Conservation (phyloP, 1,140 invertebrate species). For the Hermetia illucens region DNA sequence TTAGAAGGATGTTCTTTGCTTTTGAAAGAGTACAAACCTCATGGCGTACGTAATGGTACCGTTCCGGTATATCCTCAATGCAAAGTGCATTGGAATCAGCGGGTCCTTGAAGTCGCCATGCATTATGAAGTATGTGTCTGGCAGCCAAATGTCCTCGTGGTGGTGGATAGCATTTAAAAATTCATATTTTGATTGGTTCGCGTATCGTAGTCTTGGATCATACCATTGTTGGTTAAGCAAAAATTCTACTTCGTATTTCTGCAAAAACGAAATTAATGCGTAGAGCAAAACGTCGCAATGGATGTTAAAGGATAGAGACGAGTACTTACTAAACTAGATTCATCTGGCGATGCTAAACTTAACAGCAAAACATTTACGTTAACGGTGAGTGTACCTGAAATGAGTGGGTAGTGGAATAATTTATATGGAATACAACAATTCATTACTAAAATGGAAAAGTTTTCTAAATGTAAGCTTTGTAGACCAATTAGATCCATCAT, state of each 20-base stretch:
- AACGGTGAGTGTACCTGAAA: conserved; percentile 75
- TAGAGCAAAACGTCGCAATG: too few relatives aligned
- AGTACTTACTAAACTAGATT: conserved; percentile 79
- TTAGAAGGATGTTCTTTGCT: conserved; percentile 1
- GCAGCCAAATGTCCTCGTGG: conserved; percentile 78
- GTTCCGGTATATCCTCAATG: conserved; percentile 76
- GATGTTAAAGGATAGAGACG: too few relatives aligned
- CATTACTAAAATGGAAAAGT: too few relatives aligned
- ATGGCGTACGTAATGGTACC: conserved; percentile 87
- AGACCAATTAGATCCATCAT: background rate
- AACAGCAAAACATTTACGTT: conserved; percentile 85
- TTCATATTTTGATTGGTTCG: conserved; percentile 69
- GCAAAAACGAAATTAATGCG: too few relatives aligned
- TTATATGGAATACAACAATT: background rate
- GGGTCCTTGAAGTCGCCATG: conserved; percentile 88
- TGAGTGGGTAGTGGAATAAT: conserved; percentile 4
- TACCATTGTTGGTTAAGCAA: conserved; percentile 82
- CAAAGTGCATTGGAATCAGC: conserved; percentile 79
- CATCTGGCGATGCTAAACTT: conserved; percentile 85
- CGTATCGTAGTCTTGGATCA: conserved; percentile 71
- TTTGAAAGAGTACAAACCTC: conserved; percentile 38
- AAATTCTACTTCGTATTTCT: conserved; percentile 94
- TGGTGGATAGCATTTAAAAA: conserved; percentile 84
- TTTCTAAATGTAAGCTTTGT: background rate
- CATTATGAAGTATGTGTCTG: conserved; percentile 91